Conservation (phyloP, 1,140 invertebrate genomes). For the Trissolcus basalis region DNA sequence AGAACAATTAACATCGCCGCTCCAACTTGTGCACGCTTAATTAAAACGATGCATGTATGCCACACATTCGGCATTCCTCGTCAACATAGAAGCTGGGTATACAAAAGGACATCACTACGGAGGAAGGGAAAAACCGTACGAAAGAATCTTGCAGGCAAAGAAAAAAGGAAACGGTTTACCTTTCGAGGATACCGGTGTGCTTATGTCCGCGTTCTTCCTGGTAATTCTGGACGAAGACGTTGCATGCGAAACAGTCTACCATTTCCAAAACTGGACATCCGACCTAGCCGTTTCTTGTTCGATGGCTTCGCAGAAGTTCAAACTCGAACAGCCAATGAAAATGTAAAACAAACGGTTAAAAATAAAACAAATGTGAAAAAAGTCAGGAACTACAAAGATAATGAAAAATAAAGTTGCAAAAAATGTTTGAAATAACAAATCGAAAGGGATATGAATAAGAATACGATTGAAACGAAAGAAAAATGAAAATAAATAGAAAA, state of each 20-base stretch:
- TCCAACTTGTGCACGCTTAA: slow-evolving; percentile 26
- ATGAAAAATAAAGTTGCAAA: no score
- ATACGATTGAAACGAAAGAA: no score
- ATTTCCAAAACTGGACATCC: slow-evolving; percentile 65
- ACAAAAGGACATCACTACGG: slow-evolving; percentile 23
- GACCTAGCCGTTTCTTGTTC: slow-evolving; percentile 34
- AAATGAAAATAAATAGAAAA: no score
- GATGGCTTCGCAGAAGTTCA: slow-evolving; percentile 32
- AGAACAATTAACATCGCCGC: slow-evolving; percentile 29
- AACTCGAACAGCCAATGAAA: background rate
- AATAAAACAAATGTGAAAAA: no score
- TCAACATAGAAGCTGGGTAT: slow-evolving; percentile 24
- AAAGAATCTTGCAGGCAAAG: slow-evolving; percentile 17
- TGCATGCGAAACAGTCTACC: slow-evolving; percentile 67
- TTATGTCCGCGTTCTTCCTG: slow-evolving; percentile 52
- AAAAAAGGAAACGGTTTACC: slow-evolving; percentile 45
- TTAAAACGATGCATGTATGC: slow-evolving; percentile 20
- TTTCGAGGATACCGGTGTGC: slow-evolving; percentile 40
- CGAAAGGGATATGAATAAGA: no score
- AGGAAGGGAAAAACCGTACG: slow-evolving; percentile 12
- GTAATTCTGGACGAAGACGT: slow-evolving; percentile 58
- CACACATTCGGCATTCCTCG: slow-evolving; percentile 4
- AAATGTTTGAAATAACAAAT: no score
- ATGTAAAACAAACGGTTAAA: no score
- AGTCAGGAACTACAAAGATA: no score